Conservation (phyloP, 2,797 vertebrate species). For the Neosalanx taihuensis region DNA sequence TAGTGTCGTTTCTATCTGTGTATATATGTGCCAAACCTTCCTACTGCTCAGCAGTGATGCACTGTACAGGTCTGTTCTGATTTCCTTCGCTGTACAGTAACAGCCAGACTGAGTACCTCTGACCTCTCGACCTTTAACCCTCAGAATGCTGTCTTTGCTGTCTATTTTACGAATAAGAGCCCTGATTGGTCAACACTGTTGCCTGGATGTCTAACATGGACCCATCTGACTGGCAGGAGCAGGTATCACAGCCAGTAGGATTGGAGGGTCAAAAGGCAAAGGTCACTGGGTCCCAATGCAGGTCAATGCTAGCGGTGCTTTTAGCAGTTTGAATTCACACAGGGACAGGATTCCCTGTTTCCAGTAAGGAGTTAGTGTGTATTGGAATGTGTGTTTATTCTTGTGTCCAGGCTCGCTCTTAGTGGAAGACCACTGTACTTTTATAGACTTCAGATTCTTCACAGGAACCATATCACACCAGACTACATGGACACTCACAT, state of each 20-base stretch:
- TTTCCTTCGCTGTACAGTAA: no score
- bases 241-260: neutral
- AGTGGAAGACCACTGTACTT: no score
- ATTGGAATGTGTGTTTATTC: neutral
- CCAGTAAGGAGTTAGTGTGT: neutral
- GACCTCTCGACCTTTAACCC: no score
- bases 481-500: no score
- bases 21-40: neutral
- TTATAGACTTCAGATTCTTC: no score
- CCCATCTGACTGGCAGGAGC: slow-evolving; percentile 4
- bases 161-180: neutral
- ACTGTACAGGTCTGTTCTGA: no score
- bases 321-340: neutral
- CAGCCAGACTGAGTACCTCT: no score
- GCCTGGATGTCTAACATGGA: neutral
- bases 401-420: no score
- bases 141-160: neutral
- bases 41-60: no score
- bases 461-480: no score
- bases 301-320: neutral
- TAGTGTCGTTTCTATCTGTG: neutral
- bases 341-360: neutral
- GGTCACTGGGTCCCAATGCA: neutral
- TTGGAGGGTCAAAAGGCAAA: neutral
- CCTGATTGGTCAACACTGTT: neutral